Conservation (phyloP, 2,113 vertebrate species). For the Semicossyphus pulcher region DNA sequence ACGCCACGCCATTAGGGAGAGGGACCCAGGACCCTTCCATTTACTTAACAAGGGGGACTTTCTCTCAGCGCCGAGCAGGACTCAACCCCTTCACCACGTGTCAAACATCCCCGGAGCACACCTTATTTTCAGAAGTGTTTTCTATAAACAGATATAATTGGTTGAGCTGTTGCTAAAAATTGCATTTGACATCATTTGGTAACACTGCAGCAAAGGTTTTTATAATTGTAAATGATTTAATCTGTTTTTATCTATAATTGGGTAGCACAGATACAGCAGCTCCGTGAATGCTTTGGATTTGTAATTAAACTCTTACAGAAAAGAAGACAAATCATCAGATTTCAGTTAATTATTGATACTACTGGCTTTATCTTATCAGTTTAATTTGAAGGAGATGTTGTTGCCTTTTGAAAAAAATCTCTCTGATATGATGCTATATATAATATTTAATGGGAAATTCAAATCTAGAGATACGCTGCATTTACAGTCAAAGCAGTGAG, state of each 20-base stretch:
- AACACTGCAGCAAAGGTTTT: conserved; percentile 24
- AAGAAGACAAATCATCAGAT: conserved; percentile 35
- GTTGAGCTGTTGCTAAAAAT: conserved; percentile 12
- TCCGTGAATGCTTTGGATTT: conserved; percentile 23
- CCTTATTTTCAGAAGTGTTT: conserved; percentile 22
- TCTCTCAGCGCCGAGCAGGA: conserved; percentile 49
- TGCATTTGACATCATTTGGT: conserved; percentile 20
- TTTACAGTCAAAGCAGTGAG: too few species aligned
- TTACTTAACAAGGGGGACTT: conserved; percentile 72
- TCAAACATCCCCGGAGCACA: conserved; percentile 47
- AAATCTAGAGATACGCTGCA: too few species aligned
- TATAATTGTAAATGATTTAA: conserved; percentile 31
- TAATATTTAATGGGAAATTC: too few species aligned
- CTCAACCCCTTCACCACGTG: conserved; percentile 50
- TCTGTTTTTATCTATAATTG: conserved; percentile 52
- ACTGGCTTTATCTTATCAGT: conserved; percentile 39
- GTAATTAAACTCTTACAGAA: conserved; percentile 34
- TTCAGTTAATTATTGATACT: conserved; percentile 47
- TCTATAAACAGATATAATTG: conserved; percentile 20
- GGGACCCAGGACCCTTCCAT: conserved; percentile 62
- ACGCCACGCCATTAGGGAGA: conserved; percentile 71
- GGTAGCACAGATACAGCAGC: conserved; percentile 22
- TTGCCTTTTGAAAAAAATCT: too few species aligned
- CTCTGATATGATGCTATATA: too few species aligned
- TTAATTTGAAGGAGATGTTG: too few species aligned